Evolutionary conservation across 2,797 vertebrate genomes (phyloP).

Genomic region (Hydrocynus forskahlii): DNA sequence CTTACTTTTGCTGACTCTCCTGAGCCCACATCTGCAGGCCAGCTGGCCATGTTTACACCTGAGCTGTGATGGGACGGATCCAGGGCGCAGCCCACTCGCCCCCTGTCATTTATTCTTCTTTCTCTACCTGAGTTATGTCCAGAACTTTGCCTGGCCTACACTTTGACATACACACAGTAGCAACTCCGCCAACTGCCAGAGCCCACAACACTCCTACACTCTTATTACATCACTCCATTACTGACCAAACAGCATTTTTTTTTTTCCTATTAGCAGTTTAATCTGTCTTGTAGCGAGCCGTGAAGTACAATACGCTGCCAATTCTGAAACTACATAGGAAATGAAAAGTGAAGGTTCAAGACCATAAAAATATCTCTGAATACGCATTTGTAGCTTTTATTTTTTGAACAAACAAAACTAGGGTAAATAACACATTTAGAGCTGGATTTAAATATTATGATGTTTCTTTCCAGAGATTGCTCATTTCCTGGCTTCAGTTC

Average conservation of each 20-base stretch:
- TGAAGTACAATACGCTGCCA: slow-evolving; percentile 1
- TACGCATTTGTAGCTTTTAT: neutral
- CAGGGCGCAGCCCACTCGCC: slow-evolving; percentile 30
- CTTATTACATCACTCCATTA: slow-evolving; percentile 24
- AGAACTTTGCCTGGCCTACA: neutral
- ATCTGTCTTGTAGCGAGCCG: slow-evolving; percentile 21
- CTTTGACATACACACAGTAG: neutral
- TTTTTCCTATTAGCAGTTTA: slow-evolving; percentile 17
- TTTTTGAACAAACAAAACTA: slow-evolving; percentile 15
- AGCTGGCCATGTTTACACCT: slow-evolving; percentile 62
- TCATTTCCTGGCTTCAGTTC: slow-evolving; percentile 43
- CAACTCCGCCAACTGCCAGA: neutral
- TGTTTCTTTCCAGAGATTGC: slow-evolving; percentile 28
- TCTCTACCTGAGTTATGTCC: neutral
- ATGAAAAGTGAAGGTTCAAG: slow-evolving; percentile 16
- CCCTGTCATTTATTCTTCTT: neutral
- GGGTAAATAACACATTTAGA: slow-evolving; percentile 22
- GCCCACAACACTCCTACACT: neutral
- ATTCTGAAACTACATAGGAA: slow-evolving; percentile 6
- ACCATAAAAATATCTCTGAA: neutral
- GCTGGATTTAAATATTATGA: slow-evolving; percentile 11
- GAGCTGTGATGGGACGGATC: slow-evolving; percentile 31
- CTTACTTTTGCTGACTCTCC: slow-evolving; percentile 34
- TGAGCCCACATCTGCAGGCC: slow-evolving; percentile 52
- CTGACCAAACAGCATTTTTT: slow-evolving; percentile 7